phyloP scores from a whole-genome alignment of 2,113 vertebrate genomes.

The Solea solea region DNA sequence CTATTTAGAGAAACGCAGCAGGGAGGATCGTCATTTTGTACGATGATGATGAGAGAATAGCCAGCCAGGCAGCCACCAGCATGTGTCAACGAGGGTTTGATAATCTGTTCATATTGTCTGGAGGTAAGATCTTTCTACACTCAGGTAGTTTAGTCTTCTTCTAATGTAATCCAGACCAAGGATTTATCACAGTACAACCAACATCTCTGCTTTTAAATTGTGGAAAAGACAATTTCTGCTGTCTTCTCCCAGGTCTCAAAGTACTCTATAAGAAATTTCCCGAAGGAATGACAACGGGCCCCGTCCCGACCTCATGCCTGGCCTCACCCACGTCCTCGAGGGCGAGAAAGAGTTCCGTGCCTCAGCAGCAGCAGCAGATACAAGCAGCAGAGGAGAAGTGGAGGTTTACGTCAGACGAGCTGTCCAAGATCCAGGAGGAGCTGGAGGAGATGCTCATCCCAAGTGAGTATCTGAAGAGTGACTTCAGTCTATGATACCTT shows the following conservation, averaged over 20 bases:
- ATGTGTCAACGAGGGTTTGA: slow-evolving; percentile 96
- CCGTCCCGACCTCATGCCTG: slow-evolving; percentile 81
- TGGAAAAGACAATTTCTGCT: neutral
- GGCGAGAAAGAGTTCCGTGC: slow-evolving; percentile 59
- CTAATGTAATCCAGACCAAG: neutral
- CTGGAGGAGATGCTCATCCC: slow-evolving; percentile 84
- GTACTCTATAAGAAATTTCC: slow-evolving; percentile 92
- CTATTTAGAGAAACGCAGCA: slow-evolving; percentile 86
- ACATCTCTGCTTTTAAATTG: neutral
- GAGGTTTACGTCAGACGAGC: slow-evolving; percentile 88
- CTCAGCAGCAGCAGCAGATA: slow-evolving; percentile 12
- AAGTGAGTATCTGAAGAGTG: slow-evolving; percentile 45
- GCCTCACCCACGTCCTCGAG: slow-evolving; percentile 58
- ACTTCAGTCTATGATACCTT: too few relatives aligned
- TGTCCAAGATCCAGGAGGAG: slow-evolving; percentile 86
- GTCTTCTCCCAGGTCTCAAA: slow-evolving; percentile 85
- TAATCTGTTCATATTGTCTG: slow-evolving; percentile 95
- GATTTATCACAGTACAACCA: neutral
- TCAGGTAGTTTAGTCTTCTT: neutral
- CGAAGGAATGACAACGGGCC: slow-evolving; percentile 87
- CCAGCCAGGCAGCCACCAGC: slow-evolving; percentile 89
- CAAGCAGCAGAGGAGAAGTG: slow-evolving; percentile 84
- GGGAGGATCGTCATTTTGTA: slow-evolving; percentile 96
- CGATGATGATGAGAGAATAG: slow-evolving; percentile 92
- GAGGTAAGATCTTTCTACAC: slow-evolving; percentile 80